Base-by-base conservation (phyloP, 2,888 invertebrate species). In the Aradus depressus region DNA sequence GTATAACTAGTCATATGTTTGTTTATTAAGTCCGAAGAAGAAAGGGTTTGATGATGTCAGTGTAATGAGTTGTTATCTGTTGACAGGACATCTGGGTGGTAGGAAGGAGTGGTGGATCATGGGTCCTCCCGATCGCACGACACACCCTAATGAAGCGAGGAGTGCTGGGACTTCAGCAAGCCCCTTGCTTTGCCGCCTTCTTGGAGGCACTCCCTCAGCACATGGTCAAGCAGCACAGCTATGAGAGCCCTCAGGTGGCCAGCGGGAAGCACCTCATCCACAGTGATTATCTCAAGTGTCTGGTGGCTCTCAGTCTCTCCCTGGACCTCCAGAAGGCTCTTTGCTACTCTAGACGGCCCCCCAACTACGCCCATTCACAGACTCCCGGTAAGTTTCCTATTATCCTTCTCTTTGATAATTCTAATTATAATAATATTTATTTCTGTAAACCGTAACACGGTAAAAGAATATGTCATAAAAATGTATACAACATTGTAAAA, bases 181-280 rank as follows among this genome's bases (percentile, higher is more conserved):
- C 75, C 1, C 74, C 74, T 1, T 75, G 74, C 56, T 71, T 79
- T 53, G 69, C 68, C 57, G 64, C 68, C 2, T 62, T 75, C 12
- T 64, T 73, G 12, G 64, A 67, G 34, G 50, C 49, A 38, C 64
- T 79, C 34, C 77, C 77, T 1, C 65, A 66, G 26, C 66, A 77
- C 19, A 64, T 74, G 48, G 65, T 64, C 22, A 64, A 72, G 23
- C 77, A 77, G 60, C 74, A 74, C 59, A 65, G 70, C 23, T 67
- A 70, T 58, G 78, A 79, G 62, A 75, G 74, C 63, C 67, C 73
- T n/a, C 62, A 66, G 22, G 75, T 79, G 10, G 70, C 73, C 59
- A 72, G 70, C 45, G 79, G 79, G 1, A 70, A 73, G 18, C 76
- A 76, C 60, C 64, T 79, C 50, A 69, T 75, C 61, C 75, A 76